Percentiles rank a stretch among this genome's conserved stretches.
phyloP scores from a whole-genome alignment of 2,888 invertebrate genomes.

The Nesidiocoris tenuis region DNA sequence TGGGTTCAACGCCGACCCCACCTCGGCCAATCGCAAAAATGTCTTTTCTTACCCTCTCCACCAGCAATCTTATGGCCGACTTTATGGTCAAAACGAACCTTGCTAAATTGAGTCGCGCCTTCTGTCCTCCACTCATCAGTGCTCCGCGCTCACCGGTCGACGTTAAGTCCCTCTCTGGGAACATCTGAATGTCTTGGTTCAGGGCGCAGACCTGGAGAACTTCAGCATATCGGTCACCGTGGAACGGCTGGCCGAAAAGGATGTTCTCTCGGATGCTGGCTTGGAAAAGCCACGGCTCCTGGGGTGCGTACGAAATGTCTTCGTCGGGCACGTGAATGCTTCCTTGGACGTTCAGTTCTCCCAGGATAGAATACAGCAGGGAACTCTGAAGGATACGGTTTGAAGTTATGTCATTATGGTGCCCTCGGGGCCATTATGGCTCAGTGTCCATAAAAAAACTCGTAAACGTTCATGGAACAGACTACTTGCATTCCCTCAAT shows the following conservation, averaged over 20 bases:
- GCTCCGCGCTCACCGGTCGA: conserved; percentile 86
- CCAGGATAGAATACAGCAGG: conserved; percentile 69
- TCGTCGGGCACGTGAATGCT: conserved; percentile 70
- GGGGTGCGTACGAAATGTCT: conserved; percentile 74
- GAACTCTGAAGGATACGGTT: conserved; percentile 67
- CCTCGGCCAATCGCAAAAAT: too few relatives aligned
- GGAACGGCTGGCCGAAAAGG: conserved; percentile 78
- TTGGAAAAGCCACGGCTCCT: conserved; percentile 84
- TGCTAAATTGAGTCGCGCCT: conserved; percentile 66
- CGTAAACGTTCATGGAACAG: too few relatives aligned
- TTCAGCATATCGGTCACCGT: conserved; percentile 64
- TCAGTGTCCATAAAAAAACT: too few relatives aligned
- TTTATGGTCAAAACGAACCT: conserved; percentile 53
- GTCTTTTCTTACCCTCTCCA: too few relatives aligned
- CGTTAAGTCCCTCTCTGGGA: conserved; percentile 80
- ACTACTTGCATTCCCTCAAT: too few relatives aligned
- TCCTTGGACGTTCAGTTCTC: conserved; percentile 68
- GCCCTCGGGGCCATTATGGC: too few relatives aligned
- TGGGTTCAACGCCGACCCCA: too few relatives aligned
- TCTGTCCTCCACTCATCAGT: conserved; percentile 84
- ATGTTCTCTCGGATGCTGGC: conserved; percentile 89
- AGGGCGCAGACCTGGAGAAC: conserved; percentile 72
- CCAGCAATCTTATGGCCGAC: too few relatives aligned
- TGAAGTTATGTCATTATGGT: too few relatives aligned
- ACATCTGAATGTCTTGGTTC: conserved; percentile 69